Evolutionary conservation across 1,140 invertebrate species (phyloP).

Genomic region (Glomeris maerens): DNA sequence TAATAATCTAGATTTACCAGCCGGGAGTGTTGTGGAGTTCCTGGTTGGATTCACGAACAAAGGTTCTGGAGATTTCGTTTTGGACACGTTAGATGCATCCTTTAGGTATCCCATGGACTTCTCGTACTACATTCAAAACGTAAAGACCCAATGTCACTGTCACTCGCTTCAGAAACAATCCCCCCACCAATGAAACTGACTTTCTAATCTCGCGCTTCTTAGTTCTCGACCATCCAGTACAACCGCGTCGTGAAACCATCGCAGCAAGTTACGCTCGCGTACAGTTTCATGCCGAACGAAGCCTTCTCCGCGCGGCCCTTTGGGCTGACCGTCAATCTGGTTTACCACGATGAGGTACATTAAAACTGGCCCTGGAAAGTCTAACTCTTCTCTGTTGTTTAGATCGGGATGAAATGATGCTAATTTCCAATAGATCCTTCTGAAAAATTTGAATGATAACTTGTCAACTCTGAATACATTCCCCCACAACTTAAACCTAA

Average conservation of each 20-base stretch:
- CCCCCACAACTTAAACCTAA: no score
- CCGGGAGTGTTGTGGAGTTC: slow-evolving; percentile 82
- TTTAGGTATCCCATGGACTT: slow-evolving; percentile 98
- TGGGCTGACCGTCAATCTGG: slow-evolving; percentile 82
- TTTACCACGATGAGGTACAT: slow-evolving; percentile 74
- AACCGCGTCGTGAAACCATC: slow-evolving; percentile 74
- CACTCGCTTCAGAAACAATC: background rate
- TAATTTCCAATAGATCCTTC: no score
- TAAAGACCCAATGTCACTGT: slow-evolving; percentile 18
- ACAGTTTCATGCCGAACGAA: slow-evolving; percentile 89
- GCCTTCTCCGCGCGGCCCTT: slow-evolving; percentile 89
- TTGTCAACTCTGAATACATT: no score
- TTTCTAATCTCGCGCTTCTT: background rate
- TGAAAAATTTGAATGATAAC: no score
- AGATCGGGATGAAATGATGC: no score
- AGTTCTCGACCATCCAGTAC: slow-evolving; percentile 80
- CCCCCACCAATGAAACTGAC: no score
- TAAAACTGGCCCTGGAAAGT: no score
- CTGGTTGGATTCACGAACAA: slow-evolving; percentile 93
- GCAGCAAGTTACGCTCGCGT: slow-evolving; percentile 86
- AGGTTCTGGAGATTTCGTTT: slow-evolving; percentile 72
- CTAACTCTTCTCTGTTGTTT: no score
- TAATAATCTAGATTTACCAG: slow-evolving; percentile 59
- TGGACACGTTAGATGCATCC: slow-evolving; percentile 89
- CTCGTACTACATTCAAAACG: slow-evolving; percentile 93